These are phyloP conservation scores for Sesia bembeciformis DNA, from an alignment of 2,888 invertebrate genomes.

Conservation along the genomic window DNA sequence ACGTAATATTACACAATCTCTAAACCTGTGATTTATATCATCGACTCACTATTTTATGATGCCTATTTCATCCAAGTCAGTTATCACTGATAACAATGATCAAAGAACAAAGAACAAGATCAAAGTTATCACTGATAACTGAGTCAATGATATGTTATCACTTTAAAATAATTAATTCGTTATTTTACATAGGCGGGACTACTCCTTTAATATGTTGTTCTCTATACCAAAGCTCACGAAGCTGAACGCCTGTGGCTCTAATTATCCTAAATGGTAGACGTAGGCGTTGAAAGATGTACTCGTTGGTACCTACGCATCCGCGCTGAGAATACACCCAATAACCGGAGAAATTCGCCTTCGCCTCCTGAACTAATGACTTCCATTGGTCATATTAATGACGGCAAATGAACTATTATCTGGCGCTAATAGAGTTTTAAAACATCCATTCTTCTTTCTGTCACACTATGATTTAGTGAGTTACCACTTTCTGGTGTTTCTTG, in stretches of 20 bases:
- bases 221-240: background rate
- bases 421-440: constrained; percentile 1
- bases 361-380: constrained; percentile 1
- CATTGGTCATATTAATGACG: constrained; percentile 1
- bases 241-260: background rate
- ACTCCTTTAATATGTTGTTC: background rate
- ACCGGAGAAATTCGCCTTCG: background rate
- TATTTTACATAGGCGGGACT: too few species aligned
- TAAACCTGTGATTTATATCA: too few species aligned
- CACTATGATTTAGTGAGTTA: background rate
- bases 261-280: background rate
- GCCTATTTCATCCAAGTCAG: too few species aligned
- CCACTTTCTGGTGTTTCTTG: background rate
- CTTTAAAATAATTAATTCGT: too few species aligned
- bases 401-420: background rate
- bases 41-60: too few species aligned
- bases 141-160: too few species aligned
- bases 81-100: too few species aligned
- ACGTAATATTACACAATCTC: too few species aligned
- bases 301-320: too few species aligned
- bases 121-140: too few species aligned
- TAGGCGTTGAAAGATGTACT: background rate
- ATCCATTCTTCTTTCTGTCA: background rate
- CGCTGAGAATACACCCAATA: background rate
- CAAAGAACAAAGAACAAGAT: too few species aligned